Conservation (phyloP, 2,888 invertebrate species). For the Sphinx pinastri region DNA sequence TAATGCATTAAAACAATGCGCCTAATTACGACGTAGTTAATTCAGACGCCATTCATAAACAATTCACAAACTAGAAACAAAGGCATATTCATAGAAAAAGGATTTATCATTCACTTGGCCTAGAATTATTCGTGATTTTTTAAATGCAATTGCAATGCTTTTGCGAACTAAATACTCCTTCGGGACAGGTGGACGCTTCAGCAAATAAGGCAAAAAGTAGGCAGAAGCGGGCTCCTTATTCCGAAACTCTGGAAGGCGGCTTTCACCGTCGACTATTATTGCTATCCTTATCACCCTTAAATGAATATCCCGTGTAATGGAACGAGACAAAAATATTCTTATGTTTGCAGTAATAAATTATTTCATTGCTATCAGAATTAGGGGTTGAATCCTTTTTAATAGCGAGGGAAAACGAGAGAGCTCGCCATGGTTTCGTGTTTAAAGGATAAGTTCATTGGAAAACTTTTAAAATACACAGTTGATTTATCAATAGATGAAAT, state of each 20-base stretch:
- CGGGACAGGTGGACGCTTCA: conserved; percentile 29
- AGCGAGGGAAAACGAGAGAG: conserved; percentile 26
- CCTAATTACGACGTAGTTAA: neutral
- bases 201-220: conserved; percentile 29
- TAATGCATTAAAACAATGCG: neutral
- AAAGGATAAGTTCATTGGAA: conserved; percentile 27
- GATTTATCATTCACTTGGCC: conserved; percentile 27
- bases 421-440: conserved; percentile 21
- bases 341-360: conserved; percentile 1
- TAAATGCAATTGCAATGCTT: conserved; percentile 27
- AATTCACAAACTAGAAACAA: conserved; percentile 6
- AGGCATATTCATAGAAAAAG: conserved; percentile 24
- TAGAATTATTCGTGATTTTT: conserved; percentile 16
- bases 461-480: conserved; percentile 14
- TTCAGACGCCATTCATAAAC: conserved; percentile 3
- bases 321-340: neutral
- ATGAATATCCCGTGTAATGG: neutral
- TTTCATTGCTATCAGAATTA: conserved; percentile 12
- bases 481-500: conserved; percentile 3
- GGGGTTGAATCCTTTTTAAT: conserved; percentile 26
- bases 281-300: conserved; percentile 4
- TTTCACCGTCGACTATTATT: neutral
- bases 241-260: neutral
- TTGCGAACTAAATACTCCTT: conserved; percentile 28
- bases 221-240: conserved; percentile 17